phyloP scores from a whole-genome alignment of 2,888 invertebrate species.

The Dascillus cervinus region DNA sequence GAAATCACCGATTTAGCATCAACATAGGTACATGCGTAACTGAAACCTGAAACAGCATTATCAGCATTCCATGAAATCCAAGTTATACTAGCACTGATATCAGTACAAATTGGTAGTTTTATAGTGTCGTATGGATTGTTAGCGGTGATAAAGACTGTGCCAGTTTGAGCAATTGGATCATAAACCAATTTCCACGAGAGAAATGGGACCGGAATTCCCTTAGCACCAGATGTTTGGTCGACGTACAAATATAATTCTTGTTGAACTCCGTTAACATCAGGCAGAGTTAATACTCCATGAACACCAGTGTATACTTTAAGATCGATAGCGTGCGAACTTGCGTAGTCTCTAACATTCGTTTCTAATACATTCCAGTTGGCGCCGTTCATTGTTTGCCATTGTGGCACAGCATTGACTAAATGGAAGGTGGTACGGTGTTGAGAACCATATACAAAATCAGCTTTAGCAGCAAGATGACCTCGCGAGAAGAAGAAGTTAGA shows the following conservation, averaged over 20 bases:
- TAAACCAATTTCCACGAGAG: constrained; percentile 54
- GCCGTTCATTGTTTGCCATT: constrained; percentile 57
- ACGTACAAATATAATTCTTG: constrained; percentile 30
- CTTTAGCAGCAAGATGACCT: constrained; percentile 56
- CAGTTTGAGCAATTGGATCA: constrained; percentile 44
- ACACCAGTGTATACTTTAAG: constrained; percentile 53
- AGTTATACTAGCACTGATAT: no score
- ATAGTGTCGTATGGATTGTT: constrained; percentile 54
- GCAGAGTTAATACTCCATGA: constrained; percentile 50
- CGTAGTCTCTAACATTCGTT: constrained; percentile 41
- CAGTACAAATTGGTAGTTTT: no score
- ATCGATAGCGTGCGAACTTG: constrained; percentile 31
- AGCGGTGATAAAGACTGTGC: constrained; percentile 53
- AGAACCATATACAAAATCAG: constrained; percentile 53
- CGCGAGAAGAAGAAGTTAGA: constrained; percentile 45
- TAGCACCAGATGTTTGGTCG: constrained; percentile 18
- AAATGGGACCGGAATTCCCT: constrained; percentile 47
- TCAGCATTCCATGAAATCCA: no score
- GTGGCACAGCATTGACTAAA: constrained; percentile 58
- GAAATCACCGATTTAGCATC: no score
- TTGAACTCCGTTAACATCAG: constrained; percentile 35
- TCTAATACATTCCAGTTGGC: constrained; percentile 52
- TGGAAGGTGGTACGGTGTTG: constrained; percentile 55
- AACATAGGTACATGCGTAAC: no score
- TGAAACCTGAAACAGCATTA: no score